Conservation (phyloP, 2,888 invertebrate species). For the Heteromyza rotundicornis region DNA sequence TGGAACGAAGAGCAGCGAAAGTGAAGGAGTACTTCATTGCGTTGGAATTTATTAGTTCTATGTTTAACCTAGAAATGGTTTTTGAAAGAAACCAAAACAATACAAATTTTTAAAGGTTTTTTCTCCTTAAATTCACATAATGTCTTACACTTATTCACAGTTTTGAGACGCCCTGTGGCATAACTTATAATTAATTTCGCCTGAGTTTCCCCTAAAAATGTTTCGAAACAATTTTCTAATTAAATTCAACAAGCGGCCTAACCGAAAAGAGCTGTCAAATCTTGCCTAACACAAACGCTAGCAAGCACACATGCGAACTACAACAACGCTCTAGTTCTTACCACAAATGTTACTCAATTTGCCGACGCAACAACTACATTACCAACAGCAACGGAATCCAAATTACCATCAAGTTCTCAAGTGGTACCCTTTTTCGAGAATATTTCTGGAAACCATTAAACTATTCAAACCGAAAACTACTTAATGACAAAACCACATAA, state of each 20-base stretch:
- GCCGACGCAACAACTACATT: no score
- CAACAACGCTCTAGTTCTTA: background rate
- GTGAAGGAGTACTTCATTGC: background rate
- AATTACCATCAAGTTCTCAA: slow-evolving; percentile 1
- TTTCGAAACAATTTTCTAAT: slow-evolving; percentile 13
- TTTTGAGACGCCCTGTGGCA: no score
- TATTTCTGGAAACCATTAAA: background rate
- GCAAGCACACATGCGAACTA: background rate
- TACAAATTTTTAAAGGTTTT: no score
- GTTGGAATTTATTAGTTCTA: no score
- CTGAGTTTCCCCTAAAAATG: background rate
- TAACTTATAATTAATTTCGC: background rate
- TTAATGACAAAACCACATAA: slow-evolving; percentile 14
- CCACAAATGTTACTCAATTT: slow-evolving; percentile 14
- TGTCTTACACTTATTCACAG: no score
- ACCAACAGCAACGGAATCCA: no score
- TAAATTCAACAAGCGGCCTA: slow-evolving; percentile 12
- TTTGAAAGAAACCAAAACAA: no score
- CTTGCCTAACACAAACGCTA: background rate
- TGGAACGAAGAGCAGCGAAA: slow-evolving; percentile 3
- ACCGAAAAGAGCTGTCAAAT: slow-evolving; percentile 16
- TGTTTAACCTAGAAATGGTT: no score
- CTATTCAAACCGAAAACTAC: slow-evolving; percentile 10
- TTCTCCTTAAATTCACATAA: no score
- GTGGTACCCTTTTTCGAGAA: background rate